Evolutionary conservation across 1,140 invertebrate species (phyloP).

Genomic region (Micrasema minimum): DNA sequence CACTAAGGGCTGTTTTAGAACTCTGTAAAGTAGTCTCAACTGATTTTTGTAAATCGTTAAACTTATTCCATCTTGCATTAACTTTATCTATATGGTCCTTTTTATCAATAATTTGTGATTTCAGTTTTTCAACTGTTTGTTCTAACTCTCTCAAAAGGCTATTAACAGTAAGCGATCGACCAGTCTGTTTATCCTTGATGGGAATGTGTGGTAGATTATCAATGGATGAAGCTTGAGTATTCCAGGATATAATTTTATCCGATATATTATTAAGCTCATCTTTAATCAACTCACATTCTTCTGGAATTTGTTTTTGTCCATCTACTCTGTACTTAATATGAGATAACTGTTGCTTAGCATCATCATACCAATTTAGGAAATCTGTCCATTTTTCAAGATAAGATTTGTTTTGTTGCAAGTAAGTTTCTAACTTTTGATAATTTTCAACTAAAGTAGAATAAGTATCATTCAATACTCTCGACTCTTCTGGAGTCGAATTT

Average conservation of each 20-base stretch:
- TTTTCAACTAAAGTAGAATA: constrained; percentile 79
- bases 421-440: constrained; percentile 81
- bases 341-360: constrained; percentile 81
- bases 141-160: constrained; percentile 78
- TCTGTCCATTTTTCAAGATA: constrained; percentile 86
- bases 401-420: constrained; percentile 78
- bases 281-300: constrained; percentile 73
- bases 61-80: constrained; percentile 75
- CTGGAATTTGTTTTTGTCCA: constrained; percentile 74
- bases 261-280: constrained; percentile 75
- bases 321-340: constrained; percentile 84
- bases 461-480: constrained; percentile 75
- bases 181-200: constrained; percentile 75
- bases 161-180: constrained; percentile 75
- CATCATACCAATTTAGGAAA: constrained; percentile 82
- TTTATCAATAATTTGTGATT: constrained; percentile 73
- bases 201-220: constrained; percentile 75
- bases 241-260: constrained; percentile 76
- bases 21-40: constrained; percentile 72
- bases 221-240: constrained; percentile 73
- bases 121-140: constrained; percentile 72
- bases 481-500: constrained; percentile 76
- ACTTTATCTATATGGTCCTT: constrained; percentile 76
- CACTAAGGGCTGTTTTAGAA: constrained; percentile 66
- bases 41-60: constrained; percentile 73